Evolutionary conservation across 2,113 vertebrate species (phyloP).

Genomic region (Heterotilapia buettikoferi): DNA sequence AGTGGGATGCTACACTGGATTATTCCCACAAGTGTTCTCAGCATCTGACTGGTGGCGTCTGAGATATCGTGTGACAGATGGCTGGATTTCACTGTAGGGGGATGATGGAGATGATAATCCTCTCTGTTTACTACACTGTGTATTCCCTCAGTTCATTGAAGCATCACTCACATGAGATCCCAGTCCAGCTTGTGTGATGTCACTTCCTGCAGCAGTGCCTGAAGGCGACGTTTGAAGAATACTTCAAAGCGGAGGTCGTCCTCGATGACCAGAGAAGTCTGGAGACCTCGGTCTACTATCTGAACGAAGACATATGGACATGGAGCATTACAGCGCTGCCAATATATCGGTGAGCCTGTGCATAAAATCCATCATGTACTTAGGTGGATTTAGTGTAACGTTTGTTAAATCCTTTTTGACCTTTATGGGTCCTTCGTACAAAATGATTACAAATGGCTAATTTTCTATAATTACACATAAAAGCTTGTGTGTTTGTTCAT

Average conservation of each 20-base stretch:
- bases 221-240: slow-evolving; percentile 86
- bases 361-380: neutral
- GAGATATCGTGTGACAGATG: slow-evolving; percentile 38
- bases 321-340: neutral
- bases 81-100: slow-evolving; percentile 15
- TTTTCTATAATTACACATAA: neutral
- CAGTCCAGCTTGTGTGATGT: slow-evolving; percentile 76
- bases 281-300: slow-evolving; percentile 76
- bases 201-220: slow-evolving; percentile 81
- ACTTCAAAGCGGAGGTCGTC: slow-evolving; percentile 91
- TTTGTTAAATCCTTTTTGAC: neutral
- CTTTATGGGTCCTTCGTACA: neutral
- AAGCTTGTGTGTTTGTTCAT: neutral
- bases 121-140: slow-evolving; percentile 10
- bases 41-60: neutral
- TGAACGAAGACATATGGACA: slow-evolving; percentile 14
- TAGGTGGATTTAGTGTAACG: neutral
- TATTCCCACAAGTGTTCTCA: neutral
- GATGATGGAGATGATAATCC: slow-evolving; percentile 18
- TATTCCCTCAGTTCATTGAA: neutral
- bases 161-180: slow-evolving; percentile 86
- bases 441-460: neutral
- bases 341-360: neutral
- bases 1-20: neutral
- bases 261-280: slow-evolving; percentile 80